Base-by-base conservation (phyloP, 2,888 invertebrate species). In the Zygothrica quintamaculata region DNA sequence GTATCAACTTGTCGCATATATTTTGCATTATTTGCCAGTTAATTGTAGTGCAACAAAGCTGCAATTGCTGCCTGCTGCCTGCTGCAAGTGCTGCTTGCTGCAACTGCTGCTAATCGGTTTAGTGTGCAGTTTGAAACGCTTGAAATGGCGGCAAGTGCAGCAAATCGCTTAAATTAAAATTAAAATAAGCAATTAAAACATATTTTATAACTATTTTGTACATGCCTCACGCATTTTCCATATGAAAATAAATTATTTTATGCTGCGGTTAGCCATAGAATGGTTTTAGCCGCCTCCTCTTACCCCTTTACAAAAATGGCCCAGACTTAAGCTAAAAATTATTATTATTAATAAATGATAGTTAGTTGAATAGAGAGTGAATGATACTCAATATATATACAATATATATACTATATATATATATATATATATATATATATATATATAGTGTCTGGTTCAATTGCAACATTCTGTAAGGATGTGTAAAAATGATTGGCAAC, bases 111-210 rank as follows among this genome's bases (percentile, higher is more conserved):
- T 76, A 76, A 74, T 71, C 79, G 64, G 84, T 80, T 84, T 71
- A 77, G 70, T 75, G 58, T 55, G 60, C 74, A 69, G 51, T 66
- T 79, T 64, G 60, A 56, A 71, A 65, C 72, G 76, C 75, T 56
- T 64, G 65, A 65, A 79, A 59, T 70, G 75, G 61, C 66, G 74
- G 48, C 84, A 76, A 86, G 84, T 85, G 78, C 62, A 76, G 78
- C 62, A 76, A 79, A 72, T 72, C 84, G 56, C 48, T 44, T 5
- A 22, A 22, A 22, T 22, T 22, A 22, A 81, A 70, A 87, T 85
- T 82, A 65, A 86, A 87, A 86, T 82, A 75, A 78, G 85, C 80
- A 84, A 80, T 87, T 80, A 80, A 87, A 84, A 84, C 87, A 87
- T 80, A 80, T 87, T 80, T 72, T 59, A 65, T 5, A 22, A 22